Percentiles rank a stretch among this genome's conserved stretches.
phyloP scores from a whole-genome alignment of 1,140 invertebrate species.

The Dendrolimus kikuchii region DNA sequence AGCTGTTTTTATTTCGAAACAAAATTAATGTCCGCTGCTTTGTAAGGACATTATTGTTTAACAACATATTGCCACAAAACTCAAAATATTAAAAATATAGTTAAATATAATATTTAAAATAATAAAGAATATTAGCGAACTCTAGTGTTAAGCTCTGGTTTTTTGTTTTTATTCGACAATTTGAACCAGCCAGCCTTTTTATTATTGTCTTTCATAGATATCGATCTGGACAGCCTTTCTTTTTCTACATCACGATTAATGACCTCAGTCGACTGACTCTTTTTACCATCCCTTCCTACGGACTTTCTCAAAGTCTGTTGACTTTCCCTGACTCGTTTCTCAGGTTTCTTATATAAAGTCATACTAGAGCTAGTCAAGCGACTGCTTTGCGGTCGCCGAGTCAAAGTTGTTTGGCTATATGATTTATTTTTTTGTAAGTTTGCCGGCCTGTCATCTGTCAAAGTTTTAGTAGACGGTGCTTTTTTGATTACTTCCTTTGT shows the following conservation, averaged over 20 bases:
- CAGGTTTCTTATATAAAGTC: slow-evolving; percentile 51
- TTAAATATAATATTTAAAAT: neutral
- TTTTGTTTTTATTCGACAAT: slow-evolving; percentile 74
- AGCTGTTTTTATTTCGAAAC: neutral
- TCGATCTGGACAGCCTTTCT: slow-evolving; percentile 73
- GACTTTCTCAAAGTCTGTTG: slow-evolving; percentile 68
- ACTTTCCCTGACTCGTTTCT: slow-evolving; percentile 62
- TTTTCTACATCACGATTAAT: slow-evolving; percentile 65
- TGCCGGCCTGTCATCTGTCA: slow-evolving; percentile 32
- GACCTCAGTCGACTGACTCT: slow-evolving; percentile 76
- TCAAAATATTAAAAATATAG: neutral
- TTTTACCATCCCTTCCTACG: slow-evolving; percentile 49
- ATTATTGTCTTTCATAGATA: slow-evolving; percentile 79
- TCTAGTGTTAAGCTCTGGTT: slow-evolving; percentile 45
- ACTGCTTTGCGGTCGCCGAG: slow-evolving; percentile 38
- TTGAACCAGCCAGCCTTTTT: slow-evolving; percentile 83
- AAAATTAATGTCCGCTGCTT: too few species aligned
- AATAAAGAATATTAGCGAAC: slow-evolving; percentile 1
- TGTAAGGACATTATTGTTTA: too few species aligned
- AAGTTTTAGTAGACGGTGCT: slow-evolving; percentile 41
- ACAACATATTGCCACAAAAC: too few species aligned
- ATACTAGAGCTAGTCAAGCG: slow-evolving; percentile 45
- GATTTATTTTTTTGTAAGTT: slow-evolving; percentile 56
- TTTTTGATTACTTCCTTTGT: slow-evolving; percentile 42
- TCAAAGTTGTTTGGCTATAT: slow-evolving; percentile 58